phyloP scores from a whole-genome alignment of 2,113 vertebrate species.

The Microcebus tavaratra region DNA sequence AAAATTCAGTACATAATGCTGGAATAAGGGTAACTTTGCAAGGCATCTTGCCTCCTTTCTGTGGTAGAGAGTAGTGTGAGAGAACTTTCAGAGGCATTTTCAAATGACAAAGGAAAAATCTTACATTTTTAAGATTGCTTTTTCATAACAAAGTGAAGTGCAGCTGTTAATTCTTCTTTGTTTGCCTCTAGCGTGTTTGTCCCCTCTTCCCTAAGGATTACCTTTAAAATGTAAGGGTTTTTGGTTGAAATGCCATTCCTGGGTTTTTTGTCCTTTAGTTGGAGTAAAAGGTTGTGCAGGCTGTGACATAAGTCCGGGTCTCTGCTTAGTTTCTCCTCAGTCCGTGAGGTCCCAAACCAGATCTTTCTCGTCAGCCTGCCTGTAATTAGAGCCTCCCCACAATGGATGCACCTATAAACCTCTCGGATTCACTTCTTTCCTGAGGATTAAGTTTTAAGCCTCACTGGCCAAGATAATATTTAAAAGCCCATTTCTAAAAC shows the following conservation, averaged over 20 bases:
- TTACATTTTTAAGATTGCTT: neutral
- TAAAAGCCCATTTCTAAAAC: neutral
- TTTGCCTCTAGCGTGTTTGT: neutral
- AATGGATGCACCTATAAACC: neutral
- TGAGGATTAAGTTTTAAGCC: neutral
- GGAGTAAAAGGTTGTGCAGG: neutral
- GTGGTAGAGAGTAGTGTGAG: neutral
- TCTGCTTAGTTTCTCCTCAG: neutral
- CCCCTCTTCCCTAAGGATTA: neutral
- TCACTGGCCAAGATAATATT: neutral
- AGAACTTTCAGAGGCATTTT: slow-evolving; percentile 20
- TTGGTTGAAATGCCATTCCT: neutral
- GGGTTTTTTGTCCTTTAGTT: neutral
- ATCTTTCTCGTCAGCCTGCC: neutral
- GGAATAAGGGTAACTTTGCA: neutral
- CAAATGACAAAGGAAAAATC: neutral
- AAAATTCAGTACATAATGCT: neutral
- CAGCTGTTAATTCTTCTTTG: neutral
- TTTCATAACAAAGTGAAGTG: slow-evolving; percentile 3
- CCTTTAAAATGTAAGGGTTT: slow-evolving; percentile 30
- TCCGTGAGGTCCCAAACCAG: neutral
- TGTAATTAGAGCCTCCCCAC: neutral
- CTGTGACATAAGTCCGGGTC: neutral
- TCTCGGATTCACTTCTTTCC: slow-evolving; percentile 23
- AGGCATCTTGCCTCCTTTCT: neutral